Evolutionary conservation across 2,113 vertebrate species (phyloP).

Genomic region (Poeciliopsis occidentalis): DNA sequence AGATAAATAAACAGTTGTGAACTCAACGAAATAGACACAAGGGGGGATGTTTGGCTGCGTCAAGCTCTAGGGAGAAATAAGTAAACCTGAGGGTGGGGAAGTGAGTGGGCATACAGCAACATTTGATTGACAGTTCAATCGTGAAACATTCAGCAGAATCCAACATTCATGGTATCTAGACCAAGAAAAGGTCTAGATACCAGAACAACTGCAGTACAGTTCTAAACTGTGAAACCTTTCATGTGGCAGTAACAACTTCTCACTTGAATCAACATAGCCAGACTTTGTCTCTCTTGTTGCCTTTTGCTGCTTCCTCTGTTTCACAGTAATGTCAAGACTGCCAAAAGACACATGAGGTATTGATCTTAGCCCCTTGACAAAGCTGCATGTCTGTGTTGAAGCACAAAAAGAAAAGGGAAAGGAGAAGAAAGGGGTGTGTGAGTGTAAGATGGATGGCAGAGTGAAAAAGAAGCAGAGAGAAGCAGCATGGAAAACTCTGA

Average conservation of each 20-base stretch:
- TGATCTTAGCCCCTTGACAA: constrained; percentile 35
- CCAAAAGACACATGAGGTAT: constrained; percentile 46
- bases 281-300: constrained; percentile 27
- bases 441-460: constrained; percentile 9
- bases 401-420: constrained; percentile 2
- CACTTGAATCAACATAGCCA: constrained; percentile 40
- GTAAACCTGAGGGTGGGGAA: constrained; percentile 9
- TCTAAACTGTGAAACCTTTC: constrained; percentile 34
- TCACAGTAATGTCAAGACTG: constrained; percentile 28
- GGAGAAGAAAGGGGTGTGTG: background rate
- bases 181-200: constrained; percentile 10
- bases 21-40: background rate
- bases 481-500: constrained; percentile 37
- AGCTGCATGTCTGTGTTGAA: constrained; percentile 21
- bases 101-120: constrained; percentile 28
- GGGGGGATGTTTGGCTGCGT: background rate
- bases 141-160: constrained; percentile 27
- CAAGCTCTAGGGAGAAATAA: constrained; percentile 4
- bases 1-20: constrained; percentile 11
- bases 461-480: background rate
- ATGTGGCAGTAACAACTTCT: constrained; percentile 19
- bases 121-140: constrained; percentile 43
- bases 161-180: background rate
- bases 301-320: constrained; percentile 47
- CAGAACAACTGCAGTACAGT: constrained; percentile 7